Evolutionary conservation across 2,113 vertebrate genomes (phyloP).

Genomic region (Leucoraja erinaceus): DNA sequence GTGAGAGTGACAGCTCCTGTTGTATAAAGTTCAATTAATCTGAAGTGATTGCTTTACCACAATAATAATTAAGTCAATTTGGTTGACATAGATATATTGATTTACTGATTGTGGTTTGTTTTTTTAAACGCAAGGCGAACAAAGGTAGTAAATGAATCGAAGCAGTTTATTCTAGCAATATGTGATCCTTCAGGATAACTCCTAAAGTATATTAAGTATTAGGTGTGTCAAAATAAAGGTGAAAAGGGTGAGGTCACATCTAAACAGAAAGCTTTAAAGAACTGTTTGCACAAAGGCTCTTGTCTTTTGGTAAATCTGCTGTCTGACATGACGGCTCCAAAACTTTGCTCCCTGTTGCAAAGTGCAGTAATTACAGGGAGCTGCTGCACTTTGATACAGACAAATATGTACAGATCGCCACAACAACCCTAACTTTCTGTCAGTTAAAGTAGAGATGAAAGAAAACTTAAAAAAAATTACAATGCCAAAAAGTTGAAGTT

Average conservation of each 20-base stretch:
- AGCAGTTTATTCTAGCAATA: conserved; percentile 9
- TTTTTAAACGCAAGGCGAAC: conserved; percentile 19
- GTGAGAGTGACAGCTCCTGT: conserved; percentile 28
- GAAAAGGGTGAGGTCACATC: not conserved
- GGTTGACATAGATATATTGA: conserved; percentile 33
- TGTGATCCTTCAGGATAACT: conserved; percentile 15
- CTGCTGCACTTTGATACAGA: not conserved
- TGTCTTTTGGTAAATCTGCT: conserved; percentile 4
- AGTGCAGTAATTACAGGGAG: not conserved
- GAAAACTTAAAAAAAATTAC: not conserved
- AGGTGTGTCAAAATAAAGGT: conserved; percentile 25
- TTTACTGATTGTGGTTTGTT: conserved; percentile 3
- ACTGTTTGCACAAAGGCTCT: conserved; percentile 16
- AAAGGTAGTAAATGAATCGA: conserved; percentile 36
- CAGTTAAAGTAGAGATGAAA: not conserved
- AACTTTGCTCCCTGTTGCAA: not conserved
- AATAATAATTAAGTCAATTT: conserved; percentile 19
- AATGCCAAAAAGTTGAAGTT: not conserved
- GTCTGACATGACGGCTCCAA: conserved; percentile 1
- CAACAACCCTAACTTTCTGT: conserved; percentile 2
- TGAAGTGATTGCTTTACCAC: conserved; percentile 28
- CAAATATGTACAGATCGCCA: not conserved
- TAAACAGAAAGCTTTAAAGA: not conserved
- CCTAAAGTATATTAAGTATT: not conserved
- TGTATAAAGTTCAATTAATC: conserved; percentile 16